Evolutionary conservation across 2,888 invertebrate species (phyloP), one percentile per base, ranked within the genome.

Genomic region (Leucania comma): DNA sequence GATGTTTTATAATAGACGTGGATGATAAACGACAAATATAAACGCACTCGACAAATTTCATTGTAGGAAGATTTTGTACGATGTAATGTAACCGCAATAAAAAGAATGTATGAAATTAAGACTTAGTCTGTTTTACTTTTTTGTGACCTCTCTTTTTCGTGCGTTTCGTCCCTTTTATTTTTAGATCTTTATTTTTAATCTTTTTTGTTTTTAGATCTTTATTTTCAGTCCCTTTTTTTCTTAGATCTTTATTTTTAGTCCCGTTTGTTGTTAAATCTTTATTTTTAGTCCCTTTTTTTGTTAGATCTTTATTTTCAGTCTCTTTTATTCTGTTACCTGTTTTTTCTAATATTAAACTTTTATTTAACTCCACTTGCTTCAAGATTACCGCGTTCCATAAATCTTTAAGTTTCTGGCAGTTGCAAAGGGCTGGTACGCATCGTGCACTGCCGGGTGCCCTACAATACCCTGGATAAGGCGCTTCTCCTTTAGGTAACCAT

Each of bases 401-500:
- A 71, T 90, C 74, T 2, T 32, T 73, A 1, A 95, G 82, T 66
- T 84, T 88, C 0, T 89, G 70, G 70, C 95, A 95, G 75, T 95
- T 92, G 61, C 95, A 95, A 0, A 95, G 81, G 0, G 87, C 42
- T 8, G 93, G 92, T 2, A 90, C 8, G 59, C 95, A 95, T 3
- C 58, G 51, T 0, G 61, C 80, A 35, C 90, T 90, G 4, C 92
- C 95, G 0, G 95, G 95, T 0, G 91, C 87, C 35, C 95, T 86
- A 62, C 95, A 95, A 78, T 95, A 95, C 0, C 95, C 95, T 1
- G 95, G 95, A 66, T 88, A 95, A 0, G 95, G 95, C 0, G 89
- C 83, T 84, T 95, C 95, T 3, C 88, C 87, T 20, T 67, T 80
- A 46, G 87, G 91, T 5, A 95, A 73, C 93, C 93, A 94, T 81